Percentiles rank a stretch among this genome's conserved stretches.
These are phyloP conservation scores for Pseudopodoces humilis DNA, from an alignment of 2,113 vertebrate species.

Conservation along the genomic window DNA sequence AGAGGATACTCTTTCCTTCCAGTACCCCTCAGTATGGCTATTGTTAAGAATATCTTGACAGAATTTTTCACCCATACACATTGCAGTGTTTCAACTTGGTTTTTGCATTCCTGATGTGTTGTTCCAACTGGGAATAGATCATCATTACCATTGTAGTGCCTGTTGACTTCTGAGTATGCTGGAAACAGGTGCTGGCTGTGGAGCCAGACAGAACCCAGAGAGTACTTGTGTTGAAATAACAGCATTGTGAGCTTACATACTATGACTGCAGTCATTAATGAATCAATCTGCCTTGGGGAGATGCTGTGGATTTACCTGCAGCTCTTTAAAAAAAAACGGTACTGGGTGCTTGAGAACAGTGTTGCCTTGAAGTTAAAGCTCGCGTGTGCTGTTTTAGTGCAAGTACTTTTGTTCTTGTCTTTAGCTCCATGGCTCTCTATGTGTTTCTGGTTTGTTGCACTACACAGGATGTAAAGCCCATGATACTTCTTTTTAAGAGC, in stretches of 20 bases:
- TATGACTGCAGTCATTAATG: not conserved
- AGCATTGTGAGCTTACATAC: accelerated
- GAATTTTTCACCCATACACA: accelerated
- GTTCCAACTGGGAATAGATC: not conserved
- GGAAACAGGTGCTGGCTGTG: not conserved
- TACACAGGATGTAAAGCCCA: not conserved
- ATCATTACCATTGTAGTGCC: accelerated
- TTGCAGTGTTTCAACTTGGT: not conserved
- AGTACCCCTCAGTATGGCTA: not conserved
- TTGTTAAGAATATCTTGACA: not conserved
- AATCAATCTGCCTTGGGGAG: not conserved
- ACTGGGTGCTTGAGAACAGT: not conserved
- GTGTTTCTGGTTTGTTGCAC: not conserved
- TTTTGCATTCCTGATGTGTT: accelerated
- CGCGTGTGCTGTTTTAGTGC: accelerated
- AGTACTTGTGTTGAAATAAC: not conserved
- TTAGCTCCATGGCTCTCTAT: accelerated
- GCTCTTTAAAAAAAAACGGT: not conserved
- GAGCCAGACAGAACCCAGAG: not conserved
- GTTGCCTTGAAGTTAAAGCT: not conserved
- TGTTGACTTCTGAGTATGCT: not conserved
- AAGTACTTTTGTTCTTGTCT: not conserved
- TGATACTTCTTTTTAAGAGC: not conserved
- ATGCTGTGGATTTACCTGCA: not conserved
- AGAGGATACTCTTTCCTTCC: not conserved